phyloP scores from a whole-genome alignment of 1,140 invertebrate genomes.

The Calephelis nemesis region DNA sequence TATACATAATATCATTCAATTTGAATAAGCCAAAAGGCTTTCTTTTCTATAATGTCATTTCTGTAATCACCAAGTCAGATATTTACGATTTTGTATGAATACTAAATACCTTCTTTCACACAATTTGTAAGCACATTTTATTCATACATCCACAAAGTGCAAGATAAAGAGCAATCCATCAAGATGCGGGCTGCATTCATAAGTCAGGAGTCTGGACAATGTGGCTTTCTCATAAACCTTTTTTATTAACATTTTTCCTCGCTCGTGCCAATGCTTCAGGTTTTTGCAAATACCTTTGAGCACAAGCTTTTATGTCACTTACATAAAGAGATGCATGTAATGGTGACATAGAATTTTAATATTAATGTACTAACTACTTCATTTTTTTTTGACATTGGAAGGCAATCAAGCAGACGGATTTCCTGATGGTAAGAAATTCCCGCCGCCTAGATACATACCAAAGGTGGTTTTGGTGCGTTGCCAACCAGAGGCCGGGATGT shows the following conservation, averaged over 20 bases:
- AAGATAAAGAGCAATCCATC: slow-evolving; percentile 2
- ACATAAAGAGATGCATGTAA: not conserved
- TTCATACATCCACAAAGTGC: not conserved
- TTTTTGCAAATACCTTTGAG: slow-evolving; percentile 34
- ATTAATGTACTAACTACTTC: no score
- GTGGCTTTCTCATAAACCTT: slow-evolving; percentile 20
- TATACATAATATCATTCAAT: no score
- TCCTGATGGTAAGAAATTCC: no score
- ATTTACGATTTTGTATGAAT: not conserved
- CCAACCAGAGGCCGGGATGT: no score
- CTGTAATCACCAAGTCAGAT: not conserved
- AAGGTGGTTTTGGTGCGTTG: no score
- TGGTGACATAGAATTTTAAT: not conserved
- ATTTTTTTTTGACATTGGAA: no score
- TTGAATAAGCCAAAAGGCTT: not conserved
- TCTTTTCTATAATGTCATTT: not conserved
- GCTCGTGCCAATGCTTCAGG: slow-evolving; percentile 61
- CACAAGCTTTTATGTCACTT: slow-evolving; percentile 27
- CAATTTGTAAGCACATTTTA: not conserved
- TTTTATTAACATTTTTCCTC: slow-evolving; percentile 51
- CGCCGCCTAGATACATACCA: no score
- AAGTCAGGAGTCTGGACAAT: slow-evolving; percentile 7
- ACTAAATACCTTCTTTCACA: not conserved
- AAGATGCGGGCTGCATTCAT: slow-evolving; percentile 7
- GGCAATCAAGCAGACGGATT: no score